Percentiles rank a stretch among this genome's conserved stretches.
Conservation (phyloP, 1,140 invertebrate genomes). For the Drosophila nasuta region DNA sequence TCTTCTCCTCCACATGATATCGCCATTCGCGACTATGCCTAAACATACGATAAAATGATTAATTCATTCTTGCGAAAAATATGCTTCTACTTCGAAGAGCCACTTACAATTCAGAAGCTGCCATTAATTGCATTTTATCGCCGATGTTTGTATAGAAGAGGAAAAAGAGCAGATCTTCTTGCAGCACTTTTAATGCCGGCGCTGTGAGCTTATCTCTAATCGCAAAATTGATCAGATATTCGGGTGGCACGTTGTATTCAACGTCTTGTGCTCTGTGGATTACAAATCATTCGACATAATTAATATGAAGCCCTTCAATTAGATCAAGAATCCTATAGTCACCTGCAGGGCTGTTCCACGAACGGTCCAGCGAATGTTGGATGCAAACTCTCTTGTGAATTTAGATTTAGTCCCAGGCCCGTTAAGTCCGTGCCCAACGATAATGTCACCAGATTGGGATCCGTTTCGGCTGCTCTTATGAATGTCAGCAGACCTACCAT, state of each 20-base stretch:
- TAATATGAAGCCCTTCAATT: not conserved
- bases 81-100: not conserved
- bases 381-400: constrained; percentile 98
- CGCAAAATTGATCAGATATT: constrained; percentile 98
- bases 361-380: constrained; percentile 99
- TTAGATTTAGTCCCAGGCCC: constrained; percentile 98
- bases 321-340: not conserved
- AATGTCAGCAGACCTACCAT: constrained; percentile 99
- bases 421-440: constrained; percentile 99
- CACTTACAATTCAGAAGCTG: constrained; percentile 97
- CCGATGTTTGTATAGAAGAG: constrained; percentile 99
- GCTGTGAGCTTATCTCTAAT: constrained; percentile 97
- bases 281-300: not conserved
- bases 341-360: constrained; percentile 97
- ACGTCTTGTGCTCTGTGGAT: constrained; percentile 96
- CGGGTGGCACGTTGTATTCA: constrained; percentile 99
- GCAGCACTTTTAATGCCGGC: constrained; percentile 97
- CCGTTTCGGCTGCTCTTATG: constrained; percentile 98
- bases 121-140: constrained; percentile 98
- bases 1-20: constrained; percentile 99
- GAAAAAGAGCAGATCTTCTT: constrained; percentile 99
- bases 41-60: constrained; percentile 34
- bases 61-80: not conserved
- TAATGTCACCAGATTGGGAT: constrained; percentile 97
- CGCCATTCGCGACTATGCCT: constrained; percentile 99